Evolutionary conservation across 2,888 invertebrate genomes (phyloP), one percentile per base, ranked within the genome.

Genomic region (Ichneumon xanthorius): DNA sequence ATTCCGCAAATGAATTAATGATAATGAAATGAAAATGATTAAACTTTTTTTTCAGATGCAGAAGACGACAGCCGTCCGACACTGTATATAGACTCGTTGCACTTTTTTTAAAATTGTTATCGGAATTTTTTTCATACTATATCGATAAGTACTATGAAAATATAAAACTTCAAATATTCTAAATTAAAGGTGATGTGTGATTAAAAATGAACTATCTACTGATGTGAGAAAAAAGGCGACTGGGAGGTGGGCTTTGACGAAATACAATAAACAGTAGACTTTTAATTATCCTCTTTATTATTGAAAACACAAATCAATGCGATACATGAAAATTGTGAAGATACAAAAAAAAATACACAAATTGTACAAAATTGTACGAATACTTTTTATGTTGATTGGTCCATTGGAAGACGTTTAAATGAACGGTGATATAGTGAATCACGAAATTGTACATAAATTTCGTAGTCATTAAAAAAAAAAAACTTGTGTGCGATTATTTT

Each of bases 271-370:
- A 37, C 22, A 19, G n/a, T 40, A n/a, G 40, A 67, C n/a, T 40
- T 33, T 50, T 40, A 37, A 19, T 19, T 76, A 80, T 67, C 53
- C 68, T 70, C 67, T 86, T 88, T 85, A 48, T 93, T 93, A 14
- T 90, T 96, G 96, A 96, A 96, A 95, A 95, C 96, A 0, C 80
- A 86, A 80, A 82, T 70, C 78, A 78, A 70, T 75, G 48, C 48
- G 48, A 37, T 58, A 37, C 63, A 78, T 19, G 4, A 14, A 45
- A 77, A 63, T 85, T 73, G 67, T 55, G 22, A n/a, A 72, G 65
- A 67, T 48, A 68, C 45, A n/a, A 53, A 84, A 81, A 75, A 30
- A 30, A 65, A 68, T 3, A 26, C 14, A 53, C 72, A 48, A 63
- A 76, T 33, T 14, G 78, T 82, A 82, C 11, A 79, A 85, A 79